These are phyloP conservation scores for Edolisoma coerulescens DNA, from an alignment of 2,113 vertebrate genomes.

Conservation along the genomic window DNA sequence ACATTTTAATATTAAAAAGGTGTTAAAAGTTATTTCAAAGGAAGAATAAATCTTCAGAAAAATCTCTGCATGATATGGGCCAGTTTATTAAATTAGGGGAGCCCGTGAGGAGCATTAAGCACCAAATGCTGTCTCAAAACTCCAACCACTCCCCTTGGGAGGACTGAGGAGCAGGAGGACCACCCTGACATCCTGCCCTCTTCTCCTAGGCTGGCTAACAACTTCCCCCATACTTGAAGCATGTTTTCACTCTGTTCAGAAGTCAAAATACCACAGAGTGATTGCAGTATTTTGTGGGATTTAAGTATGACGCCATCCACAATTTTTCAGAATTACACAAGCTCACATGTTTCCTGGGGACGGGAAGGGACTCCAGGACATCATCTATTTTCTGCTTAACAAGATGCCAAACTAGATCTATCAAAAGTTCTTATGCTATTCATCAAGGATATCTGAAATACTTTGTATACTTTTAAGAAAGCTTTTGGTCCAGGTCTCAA, in stretches of 20 bases:
- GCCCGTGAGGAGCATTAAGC: not conserved
- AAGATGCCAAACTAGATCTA: not conserved
- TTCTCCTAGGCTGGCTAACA: not conserved
- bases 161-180: not conserved
- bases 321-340: slow-evolving; percentile 51
- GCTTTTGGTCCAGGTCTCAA: not conserved
- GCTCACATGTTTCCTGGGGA: slow-evolving; percentile 42
- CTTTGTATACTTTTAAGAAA: not conserved
- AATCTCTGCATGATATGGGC: not conserved
- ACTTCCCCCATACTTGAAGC: not conserved
- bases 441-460: not conserved
- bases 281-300: slow-evolving; percentile 56
- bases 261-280: slow-evolving; percentile 35
- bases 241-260: slow-evolving; percentile 10
- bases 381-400: not conserved
- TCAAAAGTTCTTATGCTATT: not conserved
- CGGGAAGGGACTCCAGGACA: not conserved
- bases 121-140: not conserved
- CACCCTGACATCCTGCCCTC: not conserved
- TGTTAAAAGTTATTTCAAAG: not conserved
- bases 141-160: not conserved
- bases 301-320: slow-evolving; percentile 39
- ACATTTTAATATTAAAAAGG: not conserved
- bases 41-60: not conserved
- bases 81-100: not conserved